These are phyloP conservation scores for Stratiomys singularior DNA, from an alignment of 2,888 invertebrate species.

Conservation along the genomic window DNA sequence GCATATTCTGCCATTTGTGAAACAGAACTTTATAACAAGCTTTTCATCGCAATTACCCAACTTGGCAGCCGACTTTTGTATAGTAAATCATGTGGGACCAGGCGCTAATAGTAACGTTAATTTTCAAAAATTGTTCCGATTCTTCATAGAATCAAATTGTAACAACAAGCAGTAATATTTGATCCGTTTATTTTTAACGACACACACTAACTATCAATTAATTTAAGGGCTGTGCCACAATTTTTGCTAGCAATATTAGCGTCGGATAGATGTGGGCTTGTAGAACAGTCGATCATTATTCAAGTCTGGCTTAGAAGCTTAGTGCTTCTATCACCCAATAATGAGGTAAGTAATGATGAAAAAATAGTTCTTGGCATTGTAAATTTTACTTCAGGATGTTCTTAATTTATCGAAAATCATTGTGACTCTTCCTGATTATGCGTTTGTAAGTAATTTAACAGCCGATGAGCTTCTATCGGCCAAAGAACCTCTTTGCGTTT, in stretches of 20 bases:
- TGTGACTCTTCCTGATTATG: conserved; percentile 58
- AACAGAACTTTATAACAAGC: conserved; percentile 58
- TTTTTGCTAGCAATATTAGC: conserved; percentile 57
- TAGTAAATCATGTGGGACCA: conserved; percentile 49
- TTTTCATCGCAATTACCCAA: conserved; percentile 61
- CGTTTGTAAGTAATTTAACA: conserved; percentile 55
- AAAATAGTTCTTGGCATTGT: background rate
- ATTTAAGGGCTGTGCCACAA: conserved; percentile 56
- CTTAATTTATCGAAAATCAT: conserved; percentile 57
- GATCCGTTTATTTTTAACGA: background rate
- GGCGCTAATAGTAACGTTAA: conserved; percentile 52
- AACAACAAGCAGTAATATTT: conserved; percentile 57
- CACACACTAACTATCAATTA: background rate
- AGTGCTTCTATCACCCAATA: conserved; percentile 60
- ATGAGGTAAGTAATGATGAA: conserved; percentile 55
- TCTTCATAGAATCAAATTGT: conserved; percentile 58
- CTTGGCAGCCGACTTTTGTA: conserved; percentile 61
- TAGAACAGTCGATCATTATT: conserved; percentile 57
- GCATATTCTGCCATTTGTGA: conserved; percentile 61
- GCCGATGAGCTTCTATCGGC: conserved; percentile 56
- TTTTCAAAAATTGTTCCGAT: conserved; percentile 58
- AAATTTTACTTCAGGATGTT: conserved; percentile 54
- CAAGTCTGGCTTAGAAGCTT: conserved; percentile 63
- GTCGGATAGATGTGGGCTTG: conserved; percentile 52
- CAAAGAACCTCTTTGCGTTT: conserved; percentile 62